Percentiles rank a stretch among this genome's conserved stretches.
phyloP scores from a whole-genome alignment of 2,888 invertebrate genomes.

The Phaonia tiefii region DNA sequence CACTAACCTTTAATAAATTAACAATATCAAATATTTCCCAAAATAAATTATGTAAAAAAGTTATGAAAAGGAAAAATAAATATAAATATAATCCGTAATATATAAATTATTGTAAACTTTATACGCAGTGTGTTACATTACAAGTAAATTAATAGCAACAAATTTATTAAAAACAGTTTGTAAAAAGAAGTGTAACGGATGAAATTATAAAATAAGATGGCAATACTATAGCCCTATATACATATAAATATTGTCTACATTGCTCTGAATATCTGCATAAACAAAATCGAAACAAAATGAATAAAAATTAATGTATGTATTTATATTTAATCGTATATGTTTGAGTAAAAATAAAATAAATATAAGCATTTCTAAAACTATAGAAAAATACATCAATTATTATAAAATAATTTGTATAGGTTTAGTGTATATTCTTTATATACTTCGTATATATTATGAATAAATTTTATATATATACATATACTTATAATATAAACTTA shows the following conservation, averaged over 20 bases:
- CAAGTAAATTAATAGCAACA: not conserved
- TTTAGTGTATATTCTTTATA: too few relatives aligned
- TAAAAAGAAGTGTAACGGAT: not conserved
- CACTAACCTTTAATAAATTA: too few relatives aligned
- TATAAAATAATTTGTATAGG: constrained; percentile 27
- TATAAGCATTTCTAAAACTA: constrained; percentile 41
- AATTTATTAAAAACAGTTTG: not conserved
- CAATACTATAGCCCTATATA: too few relatives aligned
- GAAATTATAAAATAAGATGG: not conserved
- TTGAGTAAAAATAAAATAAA: constrained; percentile 52
- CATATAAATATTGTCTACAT: not conserved
- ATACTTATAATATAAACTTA: constrained; percentile 38
- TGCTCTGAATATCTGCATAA: constrained; percentile 27
- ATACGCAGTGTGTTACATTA: not conserved
- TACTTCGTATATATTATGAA: too few relatives aligned
- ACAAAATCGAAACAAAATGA: constrained; percentile 29
- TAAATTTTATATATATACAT: constrained; percentile 31
- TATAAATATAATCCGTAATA: not conserved
- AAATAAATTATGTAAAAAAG: too few relatives aligned
- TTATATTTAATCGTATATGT: constrained; percentile 54
- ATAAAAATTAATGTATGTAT: constrained; percentile 34
- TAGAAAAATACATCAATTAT: constrained; percentile 5
- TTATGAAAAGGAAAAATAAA: too few relatives aligned
- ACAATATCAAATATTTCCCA: too few relatives aligned
- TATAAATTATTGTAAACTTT: not conserved